Evolutionary conservation across 2,888 invertebrate genomes (phyloP), one percentile per base, ranked within the genome.

Genomic region (Graphium colonna): DNA sequence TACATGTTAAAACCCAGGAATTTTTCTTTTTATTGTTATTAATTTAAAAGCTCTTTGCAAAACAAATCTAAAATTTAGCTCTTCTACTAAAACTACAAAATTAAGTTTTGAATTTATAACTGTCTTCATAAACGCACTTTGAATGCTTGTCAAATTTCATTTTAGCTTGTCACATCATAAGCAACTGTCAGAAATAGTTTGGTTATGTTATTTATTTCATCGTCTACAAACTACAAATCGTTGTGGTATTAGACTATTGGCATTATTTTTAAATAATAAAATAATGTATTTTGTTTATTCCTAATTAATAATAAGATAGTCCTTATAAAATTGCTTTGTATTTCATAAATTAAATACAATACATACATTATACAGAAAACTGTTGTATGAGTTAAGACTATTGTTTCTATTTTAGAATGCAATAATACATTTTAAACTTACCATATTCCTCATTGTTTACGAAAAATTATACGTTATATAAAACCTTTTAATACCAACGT

Each of bases 41-140:
- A 28, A 28, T 7, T 7, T 28, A 28, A 7, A 8, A 7, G 28
- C 4, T 7, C 4, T 28, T 28, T 7, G 28, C 4, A 28, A 28
- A 28, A 28, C 4, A 28, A 28, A 7, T 28, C 4, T 28, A 28
- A 7, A 7, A 28, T 8, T 28, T 7, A 28, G n/a, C n/a, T n/a
- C n/a, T n/a, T n/a, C n/a, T n/a, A n/a, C n/a, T n/a, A n/a, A n/a
- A n/a, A n/a, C n/a, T n/a, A n/a, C n/a, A n/a, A n/a, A n/a, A n/a
- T n/a, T n/a, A 28, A 28, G 1, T 17, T 28, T 43, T 15, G 1
- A 10, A 18, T 4, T 18, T 17, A 12, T 41, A 12, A 13, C 42
- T 1, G 3, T 42, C 42, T 9, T 49, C 42, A 33, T 49, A 49
- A 49, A 49, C 49, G 41, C 33, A 9, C 33, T 5, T 17, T n/a